Evolutionary conservation across 2,113 vertebrate genomes (phyloP), one percentile per base, ranked within the genome.

Genomic region (western clawed frog (Xenopus tropicalis)): DNA sequence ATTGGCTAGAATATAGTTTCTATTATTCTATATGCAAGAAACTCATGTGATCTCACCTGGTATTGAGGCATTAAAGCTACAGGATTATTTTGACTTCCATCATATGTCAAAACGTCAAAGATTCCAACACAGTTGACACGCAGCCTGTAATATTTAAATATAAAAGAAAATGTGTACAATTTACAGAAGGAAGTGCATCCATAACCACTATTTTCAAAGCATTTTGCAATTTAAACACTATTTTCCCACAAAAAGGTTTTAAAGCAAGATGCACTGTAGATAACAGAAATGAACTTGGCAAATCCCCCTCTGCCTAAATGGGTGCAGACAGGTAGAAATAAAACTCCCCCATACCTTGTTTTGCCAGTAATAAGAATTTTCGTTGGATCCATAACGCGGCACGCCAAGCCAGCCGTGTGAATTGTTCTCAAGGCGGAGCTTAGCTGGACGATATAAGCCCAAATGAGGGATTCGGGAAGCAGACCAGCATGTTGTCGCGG

Each of bases 341-440:
- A 37, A 37, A 37, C 29, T 7, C 29, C 29, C 29, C 14, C 5
- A 21, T 80, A 98, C 96, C 96, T 96, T 58, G 97, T 98, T 87
- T 99, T 99, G 81, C 97, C 96, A 14, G 95, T 97, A 82, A 99
- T 96, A 74, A 99, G 90, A 90, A 98, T 98, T 86, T 99, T 99
- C 48, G 94, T 98, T 83, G 97, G 97, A 83, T 99, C 96, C 97
- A 98, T 98, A 74, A 98, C 95, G 51, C 97, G 91, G 83, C 97
- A 99, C 0, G 96, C 97, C 77, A 99, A 86, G 54, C 97, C 97
- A 7, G 96, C 97, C 2, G 97, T 98, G 82, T 99, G 97, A 84
- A 98, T 95, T 83, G 94, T 98, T 25, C 97, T 90, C 76, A 99
- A 80, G 0, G 97, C 97, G 2, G 97, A 99, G 80, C 96, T 99